Conservation (phyloP, 2,797 vertebrate genomes). For the Parauchenoglanis punctatus region DNA sequence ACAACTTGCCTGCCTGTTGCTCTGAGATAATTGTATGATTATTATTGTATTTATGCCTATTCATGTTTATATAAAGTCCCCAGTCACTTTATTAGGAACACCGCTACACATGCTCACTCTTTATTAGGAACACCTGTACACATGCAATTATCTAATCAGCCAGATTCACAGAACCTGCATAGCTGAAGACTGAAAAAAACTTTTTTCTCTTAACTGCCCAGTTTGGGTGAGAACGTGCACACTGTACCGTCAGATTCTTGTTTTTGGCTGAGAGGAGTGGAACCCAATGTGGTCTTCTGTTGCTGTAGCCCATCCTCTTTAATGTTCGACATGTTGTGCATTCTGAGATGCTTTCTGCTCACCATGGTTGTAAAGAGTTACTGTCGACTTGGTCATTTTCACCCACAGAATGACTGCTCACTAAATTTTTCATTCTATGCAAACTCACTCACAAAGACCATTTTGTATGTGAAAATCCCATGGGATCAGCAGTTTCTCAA, state of each 20-base stretch:
- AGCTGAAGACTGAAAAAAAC: neutral
- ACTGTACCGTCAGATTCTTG: neutral
- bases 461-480: neutral
- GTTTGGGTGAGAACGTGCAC: neutral
- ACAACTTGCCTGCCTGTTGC: neutral
- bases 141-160: neutral
- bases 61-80: neutral
- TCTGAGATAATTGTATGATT: neutral
- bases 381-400: neutral
- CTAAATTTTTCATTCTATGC: neutral
- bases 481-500: neutral
- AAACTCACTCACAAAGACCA: neutral
- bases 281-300: neutral
- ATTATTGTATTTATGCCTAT: neutral
- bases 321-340: neutral
- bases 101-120: neutral
- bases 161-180: neutral
- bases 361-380: neutral
- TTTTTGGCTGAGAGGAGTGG: neutral
- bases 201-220: neutral
- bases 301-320: neutral
- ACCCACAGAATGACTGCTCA: neutral
- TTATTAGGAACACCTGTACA: neutral
- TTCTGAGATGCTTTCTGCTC: neutral
- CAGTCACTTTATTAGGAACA: neutral